Evolutionary conservation across 2,888 invertebrate genomes (phyloP), one percentile per base, ranked within the genome.

Genomic region (Villa cingulata): DNA sequence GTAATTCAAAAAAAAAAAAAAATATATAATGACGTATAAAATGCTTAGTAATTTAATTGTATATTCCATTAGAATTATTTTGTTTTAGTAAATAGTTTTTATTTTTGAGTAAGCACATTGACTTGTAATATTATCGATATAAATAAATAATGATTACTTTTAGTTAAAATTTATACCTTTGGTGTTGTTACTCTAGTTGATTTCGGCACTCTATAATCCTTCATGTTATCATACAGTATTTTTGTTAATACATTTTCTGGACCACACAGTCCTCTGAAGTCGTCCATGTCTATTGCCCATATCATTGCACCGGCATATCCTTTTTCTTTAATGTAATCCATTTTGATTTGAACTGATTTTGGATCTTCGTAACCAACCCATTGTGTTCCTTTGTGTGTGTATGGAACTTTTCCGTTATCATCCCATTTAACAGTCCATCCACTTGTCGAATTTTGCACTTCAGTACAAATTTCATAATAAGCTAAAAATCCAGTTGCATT

Each of bases 321-420:
- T 63, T 83, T 86, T 48, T 76, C 60, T 62, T 84, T 87, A 55
- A 91, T 85, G 73, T 78, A 91, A 62, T 90, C 82, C 86, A 90
- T 87, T 72, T 92, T 92, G 56, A 87, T 83, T 64, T 86, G 81
- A 0, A 91, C 75, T 56, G 88, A 89, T 58, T 75, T 74, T 0
- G 78, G 75, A 61, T 89, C 81, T 63, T 89, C 91, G 61, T 89
- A 92, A 4, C 91, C 91, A 16, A 91, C 85, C 91, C 91, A 92
- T 61, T 88, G 88, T 0, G 81, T 86, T 42, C 83, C 87, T 65
- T 86, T 84, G 70, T 85, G 87, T 1, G 86, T 81, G 62, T 83
- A 91, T 2, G 91, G 91, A 48, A 85, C 86, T 67, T 78, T 81
- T 46, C 90, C 91, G 29, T 74, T 70, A 29, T 83, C 80, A 60